These are phyloP conservation scores for Moxostoma hubbsi DNA, from an alignment of 2,797 vertebrate genomes.

Conservation along the genomic window DNA sequence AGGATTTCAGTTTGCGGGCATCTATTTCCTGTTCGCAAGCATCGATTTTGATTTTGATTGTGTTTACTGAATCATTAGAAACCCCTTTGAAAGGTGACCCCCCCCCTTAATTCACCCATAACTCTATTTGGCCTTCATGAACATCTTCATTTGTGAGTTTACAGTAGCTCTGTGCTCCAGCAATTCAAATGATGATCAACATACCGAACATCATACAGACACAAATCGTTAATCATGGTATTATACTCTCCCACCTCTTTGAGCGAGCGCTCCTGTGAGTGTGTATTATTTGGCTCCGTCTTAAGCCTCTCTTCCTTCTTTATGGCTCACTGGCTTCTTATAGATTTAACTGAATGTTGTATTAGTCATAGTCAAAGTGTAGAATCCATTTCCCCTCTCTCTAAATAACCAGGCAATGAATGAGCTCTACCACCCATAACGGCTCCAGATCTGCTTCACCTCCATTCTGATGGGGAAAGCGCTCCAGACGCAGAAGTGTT, in stretches of 20 bases:
- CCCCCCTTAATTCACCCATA: too few relatives aligned
- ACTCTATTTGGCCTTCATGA: not conserved
- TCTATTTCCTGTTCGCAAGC: not conserved
- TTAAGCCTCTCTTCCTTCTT: conserved; percentile 59
- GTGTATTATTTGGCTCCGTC: conserved; percentile 59
- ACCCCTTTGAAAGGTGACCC: too few relatives aligned
- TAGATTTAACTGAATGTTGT: conserved; percentile 69
- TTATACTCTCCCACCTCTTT: conserved; percentile 45
- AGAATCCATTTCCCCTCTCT: conserved; percentile 50
- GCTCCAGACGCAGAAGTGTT: conserved; percentile 24
- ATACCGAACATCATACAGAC: not conserved
- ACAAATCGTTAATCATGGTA: conserved; percentile 13
- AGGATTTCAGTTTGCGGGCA: not conserved
- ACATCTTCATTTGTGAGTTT: conserved; percentile 9
- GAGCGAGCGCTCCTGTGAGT: conserved; percentile 42
- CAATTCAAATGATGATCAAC: conserved; percentile 12
- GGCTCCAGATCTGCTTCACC: conserved; percentile 37
- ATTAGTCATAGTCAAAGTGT: conserved; percentile 63
- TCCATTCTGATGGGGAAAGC: conserved; percentile 13
- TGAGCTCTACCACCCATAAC: conserved; percentile 50
- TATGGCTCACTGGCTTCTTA: conserved; percentile 62
- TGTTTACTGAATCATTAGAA: not conserved
- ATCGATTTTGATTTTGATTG: conserved; percentile 9
- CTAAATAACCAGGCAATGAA: conserved; percentile 56
- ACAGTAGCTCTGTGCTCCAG: conserved; percentile 5